These are phyloP conservation scores for Neodiprion fabricii DNA, from an alignment of 1,140 invertebrate species.

Conservation along the genomic window DNA sequence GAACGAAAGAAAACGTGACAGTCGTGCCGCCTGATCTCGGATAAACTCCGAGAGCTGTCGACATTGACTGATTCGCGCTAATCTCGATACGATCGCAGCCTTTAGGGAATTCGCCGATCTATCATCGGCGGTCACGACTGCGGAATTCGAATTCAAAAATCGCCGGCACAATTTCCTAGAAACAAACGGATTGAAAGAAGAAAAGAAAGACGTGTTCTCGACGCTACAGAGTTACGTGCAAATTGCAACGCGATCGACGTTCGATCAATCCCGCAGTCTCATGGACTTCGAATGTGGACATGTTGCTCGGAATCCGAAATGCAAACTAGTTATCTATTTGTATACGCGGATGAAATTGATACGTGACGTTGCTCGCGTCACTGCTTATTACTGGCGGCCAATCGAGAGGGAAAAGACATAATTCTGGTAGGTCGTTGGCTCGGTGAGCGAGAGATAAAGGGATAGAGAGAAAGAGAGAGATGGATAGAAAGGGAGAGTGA, in stretches of 20 bases:
- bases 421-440: no score
- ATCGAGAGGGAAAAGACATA: no score
- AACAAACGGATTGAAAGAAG: no score
- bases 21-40: conserved; percentile 1
- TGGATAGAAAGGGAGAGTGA: conserved; percentile 10
- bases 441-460: conserved; percentile 29
- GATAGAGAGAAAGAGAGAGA: conserved; percentile 40
- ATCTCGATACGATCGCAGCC: background rate
- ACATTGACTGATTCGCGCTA: conserved; percentile 7
- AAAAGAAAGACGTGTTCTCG: no score
- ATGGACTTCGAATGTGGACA: no score
- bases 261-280: no score
- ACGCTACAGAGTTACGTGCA: no score
- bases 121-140: background rate
- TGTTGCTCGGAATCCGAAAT: no score
- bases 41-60: background rate
- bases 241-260: no score
- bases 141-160: background rate
- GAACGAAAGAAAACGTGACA: conserved; percentile 7
- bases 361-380: conserved; percentile 61
- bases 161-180: background rate
- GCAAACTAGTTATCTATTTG: background rate
- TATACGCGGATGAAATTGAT: conserved; percentile 52
- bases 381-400: conserved; percentile 45
- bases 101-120: conserved; percentile 1